These are phyloP conservation scores for Flexamia atlantica DNA, from an alignment of 2,888 invertebrate species.

Conservation along the genomic window DNA sequence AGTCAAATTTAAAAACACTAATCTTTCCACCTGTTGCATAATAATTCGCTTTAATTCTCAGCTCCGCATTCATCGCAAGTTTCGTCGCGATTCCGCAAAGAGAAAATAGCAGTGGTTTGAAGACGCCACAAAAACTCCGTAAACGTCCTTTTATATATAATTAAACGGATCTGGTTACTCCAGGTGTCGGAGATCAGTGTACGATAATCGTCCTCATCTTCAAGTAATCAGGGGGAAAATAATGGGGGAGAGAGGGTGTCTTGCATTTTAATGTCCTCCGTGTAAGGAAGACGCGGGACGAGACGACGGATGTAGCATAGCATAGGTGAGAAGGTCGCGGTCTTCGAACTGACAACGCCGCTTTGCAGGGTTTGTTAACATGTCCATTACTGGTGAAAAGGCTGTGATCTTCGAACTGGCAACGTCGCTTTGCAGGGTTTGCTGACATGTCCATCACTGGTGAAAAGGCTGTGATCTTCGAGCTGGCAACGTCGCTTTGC, in stretches of 20 bases:
- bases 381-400: too few species aligned
- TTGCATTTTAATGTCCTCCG: not conserved
- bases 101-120: not conserved
- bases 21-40: too few species aligned
- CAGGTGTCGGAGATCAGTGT: not conserved
- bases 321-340: not conserved
- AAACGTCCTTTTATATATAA: not conserved
- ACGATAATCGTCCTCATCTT: not conserved
- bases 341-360: too few species aligned
- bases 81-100: too few species aligned
- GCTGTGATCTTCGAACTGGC: too few species aligned
- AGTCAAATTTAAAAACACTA: too few species aligned
- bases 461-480: too few species aligned
- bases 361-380: too few species aligned
- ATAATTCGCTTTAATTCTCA: too few species aligned
- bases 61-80: not conserved
- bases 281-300: not conserved
- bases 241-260: not conserved
- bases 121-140: not conserved
- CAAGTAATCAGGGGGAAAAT: not conserved
- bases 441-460: too few species aligned
- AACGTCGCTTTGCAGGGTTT: too few species aligned
- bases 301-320: not conserved
- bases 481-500: too few species aligned
- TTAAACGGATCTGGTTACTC: not conserved